A percentile compares a stretch with the other conserved stretches of the same genome.
Evolutionary conservation across 2,888 invertebrate species (phyloP).

Genomic region (Ormyrus rosae): DNA sequence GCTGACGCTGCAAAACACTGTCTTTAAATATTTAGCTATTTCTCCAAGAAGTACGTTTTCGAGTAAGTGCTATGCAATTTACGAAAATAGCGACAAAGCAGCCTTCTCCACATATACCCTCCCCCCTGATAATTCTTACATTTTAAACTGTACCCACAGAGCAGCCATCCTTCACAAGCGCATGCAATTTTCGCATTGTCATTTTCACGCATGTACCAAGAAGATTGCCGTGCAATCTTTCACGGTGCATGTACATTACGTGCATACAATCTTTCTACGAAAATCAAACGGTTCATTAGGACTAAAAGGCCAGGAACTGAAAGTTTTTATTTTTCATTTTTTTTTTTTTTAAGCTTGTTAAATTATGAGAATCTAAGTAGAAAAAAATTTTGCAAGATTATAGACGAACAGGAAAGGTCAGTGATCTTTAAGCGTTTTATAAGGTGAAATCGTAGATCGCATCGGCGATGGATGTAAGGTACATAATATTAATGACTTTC

Average conservation of each 20-base stretch:
- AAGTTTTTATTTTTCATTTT: too few species aligned
- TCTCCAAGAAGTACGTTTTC: neutral
- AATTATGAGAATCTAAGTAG: too few species aligned
- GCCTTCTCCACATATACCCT: neutral
- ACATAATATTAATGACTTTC: slow-evolving; percentile 7
- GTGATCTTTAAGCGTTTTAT: too few species aligned
- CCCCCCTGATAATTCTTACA: neutral
- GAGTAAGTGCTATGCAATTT: slow-evolving; percentile 13
- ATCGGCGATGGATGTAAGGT: slow-evolving; percentile 40
- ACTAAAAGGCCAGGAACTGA: neutral
- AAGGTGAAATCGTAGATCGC: too few species aligned
- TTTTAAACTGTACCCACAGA: neutral
- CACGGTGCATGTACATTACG: neutral
- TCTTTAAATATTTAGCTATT: neutral
- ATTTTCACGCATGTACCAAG: slow-evolving; percentile 39
- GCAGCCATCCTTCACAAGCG: slow-evolving; percentile 25
- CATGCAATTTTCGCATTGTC: slow-evolving; percentile 40
- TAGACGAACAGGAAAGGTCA: too few species aligned
- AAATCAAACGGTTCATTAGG: slow-evolving; percentile 45
- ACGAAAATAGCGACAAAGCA: slow-evolving; percentile 1
- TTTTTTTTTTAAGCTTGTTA: too few species aligned
- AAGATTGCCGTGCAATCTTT: slow-evolving; percentile 41
- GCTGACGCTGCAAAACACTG: neutral
- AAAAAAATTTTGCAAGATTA: too few species aligned
- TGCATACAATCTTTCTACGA: slow-evolving; percentile 6